These are phyloP conservation scores for Chelon auratus DNA, from an alignment of 2,797 vertebrate species.

Conservation along the genomic window DNA sequence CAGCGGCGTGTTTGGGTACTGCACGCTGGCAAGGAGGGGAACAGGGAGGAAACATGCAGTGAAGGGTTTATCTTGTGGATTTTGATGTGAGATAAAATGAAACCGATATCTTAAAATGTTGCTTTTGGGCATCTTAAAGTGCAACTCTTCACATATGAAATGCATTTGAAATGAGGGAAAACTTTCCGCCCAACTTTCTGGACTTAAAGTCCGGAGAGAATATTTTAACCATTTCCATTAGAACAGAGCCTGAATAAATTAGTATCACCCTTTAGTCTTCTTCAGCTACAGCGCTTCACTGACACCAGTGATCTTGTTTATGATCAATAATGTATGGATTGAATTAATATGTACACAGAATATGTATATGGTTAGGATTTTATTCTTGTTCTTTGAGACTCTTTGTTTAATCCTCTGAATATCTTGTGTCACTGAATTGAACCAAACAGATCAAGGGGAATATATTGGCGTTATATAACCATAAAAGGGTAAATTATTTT, in stretches of 20 bases:
- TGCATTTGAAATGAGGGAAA: constrained; percentile 61
- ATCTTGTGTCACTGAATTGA: constrained; percentile 38
- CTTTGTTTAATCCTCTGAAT: constrained; percentile 38
- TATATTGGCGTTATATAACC: constrained; percentile 43
- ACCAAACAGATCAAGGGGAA: constrained; percentile 57
- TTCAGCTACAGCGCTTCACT: constrained; percentile 55
- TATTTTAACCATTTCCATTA: constrained; percentile 64
- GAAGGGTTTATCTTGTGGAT: constrained; percentile 51
- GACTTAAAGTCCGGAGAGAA: constrained; percentile 66
- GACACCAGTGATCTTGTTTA: constrained; percentile 65
- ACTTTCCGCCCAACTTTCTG: constrained; percentile 62
- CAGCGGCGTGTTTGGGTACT: constrained; percentile 64
- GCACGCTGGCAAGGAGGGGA: neutral
- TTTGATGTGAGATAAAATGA: constrained; percentile 64
- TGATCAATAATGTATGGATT: constrained; percentile 71
- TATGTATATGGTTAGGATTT: constrained; percentile 39
- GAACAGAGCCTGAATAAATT: constrained; percentile 64
- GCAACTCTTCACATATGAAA: constrained; percentile 63
- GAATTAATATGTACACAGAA: constrained; percentile 50
- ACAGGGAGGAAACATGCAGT: neutral
- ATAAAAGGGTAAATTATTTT: constrained; percentile 39
- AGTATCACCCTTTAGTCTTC: constrained; percentile 65
- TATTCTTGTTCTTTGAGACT: constrained; percentile 37
- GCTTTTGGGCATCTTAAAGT: constrained; percentile 66
- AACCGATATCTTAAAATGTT: constrained; percentile 55